These are phyloP conservation scores for Meiosimyza decipiens DNA, from an alignment of 2,888 invertebrate genomes.

Conservation along the genomic window DNA sequence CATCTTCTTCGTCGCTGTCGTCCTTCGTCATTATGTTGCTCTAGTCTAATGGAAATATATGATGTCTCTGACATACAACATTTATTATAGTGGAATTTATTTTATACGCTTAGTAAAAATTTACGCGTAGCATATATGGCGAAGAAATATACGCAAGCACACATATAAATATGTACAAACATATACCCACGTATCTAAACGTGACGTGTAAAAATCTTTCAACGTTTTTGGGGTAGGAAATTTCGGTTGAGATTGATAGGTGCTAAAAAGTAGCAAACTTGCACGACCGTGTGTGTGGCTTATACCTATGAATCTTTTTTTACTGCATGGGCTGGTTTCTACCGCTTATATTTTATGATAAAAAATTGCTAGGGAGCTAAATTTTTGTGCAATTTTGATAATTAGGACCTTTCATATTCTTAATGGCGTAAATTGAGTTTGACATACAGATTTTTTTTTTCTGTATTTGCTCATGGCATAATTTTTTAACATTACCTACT, in stretches of 20 bases:
- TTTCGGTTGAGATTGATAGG: constrained; percentile 18
- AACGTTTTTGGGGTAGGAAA: background rate
- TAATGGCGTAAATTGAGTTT: constrained; percentile 17
- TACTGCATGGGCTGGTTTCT: no score
- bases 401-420: constrained; percentile 15
- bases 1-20: constrained; percentile 22
- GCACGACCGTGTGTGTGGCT: background rate
- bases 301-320: background rate
- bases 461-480: no score
- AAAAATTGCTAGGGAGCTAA: background rate
- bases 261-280: constrained; percentile 13
- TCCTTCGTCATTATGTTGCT: constrained; percentile 35
- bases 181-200: no score
- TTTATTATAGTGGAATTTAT: constrained; percentile 61
- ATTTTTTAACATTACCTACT: no score
- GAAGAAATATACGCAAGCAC: no score
- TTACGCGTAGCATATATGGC: background rate
- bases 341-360: background rate
- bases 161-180: no score
- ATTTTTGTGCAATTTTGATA: constrained; percentile 8
- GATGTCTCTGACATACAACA: constrained; percentile 56
- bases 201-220: background rate
- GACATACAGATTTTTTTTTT: background rate
- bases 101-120: constrained; percentile 21
- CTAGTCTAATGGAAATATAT: constrained; percentile 58